A percentile compares a stretch with the other conserved stretches of the same genome.
These are phyloP conservation scores for Drosophila funebris DNA, from an alignment of 1,140 invertebrate species.

Conservation along the genomic window DNA sequence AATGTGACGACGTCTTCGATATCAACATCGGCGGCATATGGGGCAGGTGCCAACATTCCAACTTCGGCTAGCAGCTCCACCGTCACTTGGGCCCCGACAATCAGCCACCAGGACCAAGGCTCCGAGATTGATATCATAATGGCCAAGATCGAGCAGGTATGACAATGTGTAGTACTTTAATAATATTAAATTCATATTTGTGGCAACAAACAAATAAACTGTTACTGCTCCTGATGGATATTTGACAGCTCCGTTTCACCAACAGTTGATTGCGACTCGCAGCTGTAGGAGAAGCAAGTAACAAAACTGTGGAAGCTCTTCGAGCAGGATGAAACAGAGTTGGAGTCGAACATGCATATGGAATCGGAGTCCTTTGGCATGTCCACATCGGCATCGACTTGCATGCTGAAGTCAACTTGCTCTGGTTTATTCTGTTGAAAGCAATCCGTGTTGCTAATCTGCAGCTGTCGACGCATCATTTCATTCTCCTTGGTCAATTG, in stretches of 20 bases:
- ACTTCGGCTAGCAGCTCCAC: constrained; percentile 81
- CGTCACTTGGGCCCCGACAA: constrained; percentile 84
- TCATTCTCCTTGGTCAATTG: constrained; percentile 50
- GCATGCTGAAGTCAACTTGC: constrained; percentile 42
- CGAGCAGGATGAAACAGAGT: not conserved
- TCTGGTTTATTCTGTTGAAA: constrained; percentile 27
- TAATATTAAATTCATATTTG: not conserved
- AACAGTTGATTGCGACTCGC: not conserved
- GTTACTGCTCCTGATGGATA: not conserved
- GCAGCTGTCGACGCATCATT: constrained; percentile 50
- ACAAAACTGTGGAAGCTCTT: constrained; percentile 49
- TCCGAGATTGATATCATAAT: constrained; percentile 96
- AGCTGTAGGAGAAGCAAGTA: constrained; percentile 33
- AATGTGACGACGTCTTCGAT: not conserved
- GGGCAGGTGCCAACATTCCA: constrained; percentile 57
- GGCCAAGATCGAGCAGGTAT: constrained; percentile 95
- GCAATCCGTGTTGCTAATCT: constrained; percentile 27
- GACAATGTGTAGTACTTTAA: not conserved
- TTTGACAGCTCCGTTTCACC: not conserved
- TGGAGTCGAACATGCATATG: not conserved
- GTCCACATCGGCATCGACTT: constrained; percentile 13
- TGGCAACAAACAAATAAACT: not conserved
- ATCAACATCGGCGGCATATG: constrained; percentile 12
- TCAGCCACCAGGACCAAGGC: constrained; percentile 87
- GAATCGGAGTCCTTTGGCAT: not conserved